Percentiles rank a stretch among this genome's conserved stretches.
phyloP scores from a whole-genome alignment of 2,797 vertebrate species.

The Danio aesculapii region DNA sequence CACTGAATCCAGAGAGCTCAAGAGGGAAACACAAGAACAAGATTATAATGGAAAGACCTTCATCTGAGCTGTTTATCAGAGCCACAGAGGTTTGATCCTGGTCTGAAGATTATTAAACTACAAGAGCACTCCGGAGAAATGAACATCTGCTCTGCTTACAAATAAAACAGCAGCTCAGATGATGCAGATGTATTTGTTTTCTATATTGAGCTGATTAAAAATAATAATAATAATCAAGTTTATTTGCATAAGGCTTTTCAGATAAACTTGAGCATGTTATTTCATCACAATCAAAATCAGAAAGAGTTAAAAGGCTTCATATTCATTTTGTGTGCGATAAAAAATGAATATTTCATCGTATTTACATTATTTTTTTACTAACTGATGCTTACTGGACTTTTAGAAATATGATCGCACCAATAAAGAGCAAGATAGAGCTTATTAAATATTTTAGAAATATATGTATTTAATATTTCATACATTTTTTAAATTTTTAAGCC shows the following conservation, averaged over 20 bases:
- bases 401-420: neutral
- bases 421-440: neutral
- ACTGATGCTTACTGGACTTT: neutral
- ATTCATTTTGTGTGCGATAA: neutral
- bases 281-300: no score
- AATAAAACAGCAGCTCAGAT: no score
- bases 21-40: neutral
- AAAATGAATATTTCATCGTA: no score
- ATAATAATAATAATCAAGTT: no score
- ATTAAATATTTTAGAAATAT: neutral
- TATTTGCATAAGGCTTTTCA: no score
- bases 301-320: neutral
- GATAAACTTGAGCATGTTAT: no score
- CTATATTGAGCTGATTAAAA: no score
- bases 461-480: neutral
- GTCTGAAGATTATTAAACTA: slow-evolving; percentile 28
- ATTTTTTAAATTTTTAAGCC: neutral
- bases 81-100: slow-evolving; percentile 66
- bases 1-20: neutral
- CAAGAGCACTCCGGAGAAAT: slow-evolving; percentile 8
- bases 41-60: slow-evolving; percentile 69
- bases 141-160: neutral
- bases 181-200: neutral
- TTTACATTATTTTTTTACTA: neutral
- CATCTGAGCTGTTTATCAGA: slow-evolving; percentile 64